Evolutionary conservation across 2,113 vertebrate genomes (phyloP), one percentile per base, ranked within the genome.

Genomic region (Neoarius graeffei): DNA sequence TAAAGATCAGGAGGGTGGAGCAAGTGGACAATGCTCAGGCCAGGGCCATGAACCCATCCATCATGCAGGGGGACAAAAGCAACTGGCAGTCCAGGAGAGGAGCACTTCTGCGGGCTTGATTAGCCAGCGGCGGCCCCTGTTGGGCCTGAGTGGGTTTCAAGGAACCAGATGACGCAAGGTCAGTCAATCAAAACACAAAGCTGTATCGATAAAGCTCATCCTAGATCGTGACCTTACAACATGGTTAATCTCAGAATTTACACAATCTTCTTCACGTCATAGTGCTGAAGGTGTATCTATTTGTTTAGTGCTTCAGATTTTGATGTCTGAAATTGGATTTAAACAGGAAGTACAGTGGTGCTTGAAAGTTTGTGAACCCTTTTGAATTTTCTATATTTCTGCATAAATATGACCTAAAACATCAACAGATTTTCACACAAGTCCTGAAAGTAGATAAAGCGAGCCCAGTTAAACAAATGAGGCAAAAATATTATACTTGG

Each of bases 61-160:
- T 97, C 96, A 97, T 1, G 3, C 67, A 8, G 25, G 71, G 74
- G 90, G 93, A 97, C 96, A 98, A 97, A 96, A 94, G 91, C 92
- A 89, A 89, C 71, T 96, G 96, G 96, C 96, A 96, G 86, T 87
- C 76, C 88, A 86, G 89, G 83, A 85, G 90, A 88, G 86, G 87
- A 92, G 90, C 79, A 83, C 93, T 93, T 50, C 91, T 90, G 91
- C 94, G 87, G 94, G 94, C 93, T 85, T 85, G 79, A 88, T 89
- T 88, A 94, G 71, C 81, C 92, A 89, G 85, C 30, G 0, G 90
- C 60, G 42, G 89, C 73, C 80, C 85, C 89, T 88, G 89, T 91
- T 89, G 17, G 74, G 84, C 85, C 89, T 89, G 67, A 85, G 90
- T 74, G 15, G 87, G 30, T 83, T 86, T 93, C 90, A 86, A 88